A percentile compares a stretch with the other conserved stretches of the same genome.
phyloP scores from a whole-genome alignment of 2,797 vertebrate genomes.

The Sebastes variabilis region DNA sequence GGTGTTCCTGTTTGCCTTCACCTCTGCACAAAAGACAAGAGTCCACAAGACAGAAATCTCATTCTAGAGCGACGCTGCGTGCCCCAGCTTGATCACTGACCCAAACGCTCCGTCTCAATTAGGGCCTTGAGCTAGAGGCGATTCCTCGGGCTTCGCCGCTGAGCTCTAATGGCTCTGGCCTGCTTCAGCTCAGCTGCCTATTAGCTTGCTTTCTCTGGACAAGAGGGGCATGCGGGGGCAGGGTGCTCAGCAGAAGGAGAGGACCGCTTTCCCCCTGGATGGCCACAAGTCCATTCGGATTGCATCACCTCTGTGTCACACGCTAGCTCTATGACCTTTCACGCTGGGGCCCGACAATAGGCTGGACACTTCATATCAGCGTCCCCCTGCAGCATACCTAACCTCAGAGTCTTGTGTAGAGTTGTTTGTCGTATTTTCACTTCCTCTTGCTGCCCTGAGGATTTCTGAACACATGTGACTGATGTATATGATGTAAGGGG shows the following conservation, averaged over 20 bases:
- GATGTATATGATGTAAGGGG: not conserved
- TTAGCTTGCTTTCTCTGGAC: slow-evolving; percentile 70
- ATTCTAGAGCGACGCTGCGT: slow-evolving; percentile 39
- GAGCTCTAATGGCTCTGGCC: slow-evolving; percentile 69
- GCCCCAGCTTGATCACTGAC: slow-evolving; percentile 72
- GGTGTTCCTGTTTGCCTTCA: slow-evolving; percentile 35
- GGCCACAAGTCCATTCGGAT: slow-evolving; percentile 69
- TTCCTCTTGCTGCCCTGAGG: slow-evolving; percentile 2
- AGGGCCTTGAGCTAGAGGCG: slow-evolving; percentile 54
- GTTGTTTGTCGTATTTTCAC: slow-evolving; percentile 31
- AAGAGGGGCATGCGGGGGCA: slow-evolving; percentile 55
- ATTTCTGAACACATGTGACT: not conserved
- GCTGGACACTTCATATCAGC: slow-evolving; percentile 53
- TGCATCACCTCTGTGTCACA: slow-evolving; percentile 71
- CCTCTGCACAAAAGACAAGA: slow-evolving; percentile 38
- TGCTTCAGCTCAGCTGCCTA: slow-evolving; percentile 67
- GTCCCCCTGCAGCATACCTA: slow-evolving; percentile 45
- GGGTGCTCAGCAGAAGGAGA: slow-evolving; percentile 54
- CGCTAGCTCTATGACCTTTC: slow-evolving; percentile 74
- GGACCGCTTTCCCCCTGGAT: slow-evolving; percentile 65
- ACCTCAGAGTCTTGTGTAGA: slow-evolving; percentile 2
- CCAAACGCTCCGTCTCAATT: slow-evolving; percentile 73
- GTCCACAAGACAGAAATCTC: slow-evolving; percentile 55
- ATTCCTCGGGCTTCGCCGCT: slow-evolving; percentile 56
- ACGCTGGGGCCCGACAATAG: slow-evolving; percentile 63